Evolutionary conservation across 1,140 invertebrate species (phyloP).

Genomic region (Chymomyza costata): DNA sequence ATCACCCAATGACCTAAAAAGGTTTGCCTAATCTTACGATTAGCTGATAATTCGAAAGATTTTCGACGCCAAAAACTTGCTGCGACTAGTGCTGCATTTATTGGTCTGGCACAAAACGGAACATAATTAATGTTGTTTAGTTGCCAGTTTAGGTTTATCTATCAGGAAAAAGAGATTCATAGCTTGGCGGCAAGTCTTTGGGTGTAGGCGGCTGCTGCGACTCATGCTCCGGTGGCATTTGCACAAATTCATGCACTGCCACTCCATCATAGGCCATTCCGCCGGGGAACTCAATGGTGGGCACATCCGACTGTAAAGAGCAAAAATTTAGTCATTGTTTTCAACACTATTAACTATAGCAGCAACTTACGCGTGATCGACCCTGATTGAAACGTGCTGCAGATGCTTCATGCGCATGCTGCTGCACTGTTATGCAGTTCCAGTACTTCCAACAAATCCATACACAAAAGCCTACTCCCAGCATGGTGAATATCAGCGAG

Average conservation of each 20-base stretch:
- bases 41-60: too few relatives aligned
- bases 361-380: constrained; percentile 38
- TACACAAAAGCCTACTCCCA: constrained; percentile 69
- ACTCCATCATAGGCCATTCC: constrained; percentile 33
- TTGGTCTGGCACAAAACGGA: constrained; percentile 59
- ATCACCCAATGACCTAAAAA: too few relatives aligned
- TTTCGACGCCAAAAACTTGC: too few relatives aligned
- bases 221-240: constrained; percentile 28
- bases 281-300: constrained; percentile 57
- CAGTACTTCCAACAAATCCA: constrained; percentile 74
- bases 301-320: constrained; percentile 48
- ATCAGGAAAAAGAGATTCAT: constrained; percentile 71
- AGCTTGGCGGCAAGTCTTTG: constrained; percentile 72
- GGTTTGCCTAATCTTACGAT: too few relatives aligned
- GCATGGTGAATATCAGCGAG: constrained; percentile 73
- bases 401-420: constrained; percentile 63
- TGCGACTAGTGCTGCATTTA: too few relatives aligned
- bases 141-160: constrained; percentile 49
- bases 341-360: background rate
- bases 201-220: constrained; percentile 47
- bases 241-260: constrained; percentile 23
- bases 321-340: background rate
- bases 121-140: constrained; percentile 5
- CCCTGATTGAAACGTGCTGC: constrained; percentile 56
- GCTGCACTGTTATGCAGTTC: constrained; percentile 71